These are phyloP conservation scores for Turnix velox DNA, from an alignment of 2,113 vertebrate species.

Conservation along the genomic window DNA sequence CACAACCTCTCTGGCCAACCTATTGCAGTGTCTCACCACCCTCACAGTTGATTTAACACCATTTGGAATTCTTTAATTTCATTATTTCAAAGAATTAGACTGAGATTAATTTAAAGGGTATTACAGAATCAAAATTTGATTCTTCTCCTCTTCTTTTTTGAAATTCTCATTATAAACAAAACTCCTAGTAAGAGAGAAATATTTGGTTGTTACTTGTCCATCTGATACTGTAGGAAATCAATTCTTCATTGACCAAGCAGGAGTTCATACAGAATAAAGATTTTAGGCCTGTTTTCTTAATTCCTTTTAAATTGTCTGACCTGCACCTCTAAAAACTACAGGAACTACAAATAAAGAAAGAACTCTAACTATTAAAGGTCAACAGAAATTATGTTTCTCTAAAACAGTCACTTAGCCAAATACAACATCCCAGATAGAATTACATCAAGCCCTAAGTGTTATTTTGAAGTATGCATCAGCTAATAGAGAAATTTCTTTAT, in stretches of 20 bases:
- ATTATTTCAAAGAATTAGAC: neutral
- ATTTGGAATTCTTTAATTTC: neutral
- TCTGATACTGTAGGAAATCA: neutral
- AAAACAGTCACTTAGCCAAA: neutral
- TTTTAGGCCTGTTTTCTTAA: neutral
- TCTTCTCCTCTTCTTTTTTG: neutral
- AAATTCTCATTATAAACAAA: neutral
- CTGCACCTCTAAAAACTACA: neutral
- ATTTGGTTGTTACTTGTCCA: neutral
- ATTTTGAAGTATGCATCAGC: neutral
- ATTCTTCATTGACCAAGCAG: neutral
- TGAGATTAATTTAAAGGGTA: neutral
- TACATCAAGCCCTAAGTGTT: neutral
- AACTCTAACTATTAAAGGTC: neutral
- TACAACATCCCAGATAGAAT: neutral
- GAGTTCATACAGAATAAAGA: neutral
- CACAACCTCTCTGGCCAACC: no score
- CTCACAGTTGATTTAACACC: neutral
- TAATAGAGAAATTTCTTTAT: constrained; percentile 16
- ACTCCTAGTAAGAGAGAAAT: neutral
- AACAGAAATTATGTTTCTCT: neutral
- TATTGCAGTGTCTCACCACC: no score
- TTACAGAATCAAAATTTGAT: neutral
- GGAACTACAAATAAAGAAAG: neutral
- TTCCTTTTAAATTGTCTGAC: neutral